Conservation (phyloP, 1,140 invertebrate genomes). For the Listronotus oregonensis region DNA sequence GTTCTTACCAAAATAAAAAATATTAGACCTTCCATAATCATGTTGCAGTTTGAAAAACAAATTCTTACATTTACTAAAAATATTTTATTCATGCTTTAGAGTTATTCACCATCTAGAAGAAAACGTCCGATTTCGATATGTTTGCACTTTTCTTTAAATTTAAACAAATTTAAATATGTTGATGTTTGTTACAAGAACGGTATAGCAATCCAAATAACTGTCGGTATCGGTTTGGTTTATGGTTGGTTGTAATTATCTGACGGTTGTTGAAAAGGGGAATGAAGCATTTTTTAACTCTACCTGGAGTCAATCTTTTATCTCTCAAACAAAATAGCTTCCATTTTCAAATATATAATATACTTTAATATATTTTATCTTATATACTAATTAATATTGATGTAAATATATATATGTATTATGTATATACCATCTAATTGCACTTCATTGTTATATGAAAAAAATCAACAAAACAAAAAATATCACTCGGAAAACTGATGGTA, state of each 20-base stretch:
- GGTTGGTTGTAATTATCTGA: constrained; percentile 56
- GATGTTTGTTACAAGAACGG: constrained; percentile 20
- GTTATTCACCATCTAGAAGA: too few relatives aligned
- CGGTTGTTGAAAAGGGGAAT: constrained; percentile 55
- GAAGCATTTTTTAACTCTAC: constrained; percentile 55
- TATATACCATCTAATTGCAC: constrained; percentile 62
- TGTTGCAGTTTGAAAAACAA: too few relatives aligned
- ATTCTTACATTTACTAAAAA: too few relatives aligned
- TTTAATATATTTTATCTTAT: constrained; percentile 57
- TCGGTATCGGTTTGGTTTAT: constrained; percentile 58
- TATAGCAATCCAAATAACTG: constrained; percentile 46
- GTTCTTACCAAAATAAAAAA: too few relatives aligned
- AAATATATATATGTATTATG: constrained; percentile 60
- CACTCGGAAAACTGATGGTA: constrained; percentile 40
- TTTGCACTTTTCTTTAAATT: too few relatives aligned
- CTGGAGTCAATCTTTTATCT: constrained; percentile 67
- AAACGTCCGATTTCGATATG: too few relatives aligned
- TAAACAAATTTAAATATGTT: neutral
- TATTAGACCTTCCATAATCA: too few relatives aligned
- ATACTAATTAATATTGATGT: constrained; percentile 61
- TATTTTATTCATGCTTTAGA: too few relatives aligned
- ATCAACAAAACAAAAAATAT: constrained; percentile 36
- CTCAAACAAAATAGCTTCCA: constrained; percentile 60
- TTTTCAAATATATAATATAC: constrained; percentile 58
- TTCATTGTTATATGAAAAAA: constrained; percentile 58